Conservation (phyloP, 2,888 invertebrate genomes). For the Ganaspis brasiliensis region DNA sequence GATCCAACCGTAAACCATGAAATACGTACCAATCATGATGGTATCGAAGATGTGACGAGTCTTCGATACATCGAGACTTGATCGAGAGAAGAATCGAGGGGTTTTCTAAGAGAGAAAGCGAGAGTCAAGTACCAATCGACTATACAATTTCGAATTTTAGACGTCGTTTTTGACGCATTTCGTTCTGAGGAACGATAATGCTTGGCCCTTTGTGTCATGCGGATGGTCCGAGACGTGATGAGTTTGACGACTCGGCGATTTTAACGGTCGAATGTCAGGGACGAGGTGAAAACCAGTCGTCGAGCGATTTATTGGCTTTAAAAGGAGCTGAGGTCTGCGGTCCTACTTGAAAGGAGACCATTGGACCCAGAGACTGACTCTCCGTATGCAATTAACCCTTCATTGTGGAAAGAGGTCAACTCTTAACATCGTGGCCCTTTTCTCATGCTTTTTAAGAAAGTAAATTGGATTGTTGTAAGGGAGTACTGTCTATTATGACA, state of each 20-base stretch:
- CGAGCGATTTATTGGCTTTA: slow-evolving; percentile 45
- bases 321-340: slow-evolving; percentile 37
- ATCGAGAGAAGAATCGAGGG: too few species aligned
- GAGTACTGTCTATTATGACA: background rate
- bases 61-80: slow-evolving; percentile 20
- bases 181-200: slow-evolving; percentile 50
- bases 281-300: slow-evolving; percentile 20
- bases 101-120: too few species aligned
- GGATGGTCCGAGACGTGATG: slow-evolving; percentile 29
- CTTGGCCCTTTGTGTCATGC: slow-evolving; percentile 46
- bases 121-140: slow-evolving; percentile 48
- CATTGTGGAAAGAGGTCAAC: slow-evolving; percentile 39
- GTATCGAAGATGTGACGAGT: slow-evolving; percentile 37
- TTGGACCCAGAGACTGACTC: slow-evolving; percentile 28
- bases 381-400: slow-evolving; percentile 33
- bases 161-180: background rate
- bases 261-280: slow-evolving; percentile 42
- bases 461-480: slow-evolving; percentile 24
- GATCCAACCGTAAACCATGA: slow-evolving; percentile 69
- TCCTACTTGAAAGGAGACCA: slow-evolving; percentile 45
- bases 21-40: slow-evolving; percentile 69
- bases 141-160: slow-evolving; percentile 23
- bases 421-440: background rate
- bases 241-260: slow-evolving; percentile 41
- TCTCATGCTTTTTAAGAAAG: slow-evolving; percentile 22